These are phyloP conservation scores for Crotalus viridis DNA, from an alignment of 2,113 vertebrate genomes.

Conservation along the genomic window DNA sequence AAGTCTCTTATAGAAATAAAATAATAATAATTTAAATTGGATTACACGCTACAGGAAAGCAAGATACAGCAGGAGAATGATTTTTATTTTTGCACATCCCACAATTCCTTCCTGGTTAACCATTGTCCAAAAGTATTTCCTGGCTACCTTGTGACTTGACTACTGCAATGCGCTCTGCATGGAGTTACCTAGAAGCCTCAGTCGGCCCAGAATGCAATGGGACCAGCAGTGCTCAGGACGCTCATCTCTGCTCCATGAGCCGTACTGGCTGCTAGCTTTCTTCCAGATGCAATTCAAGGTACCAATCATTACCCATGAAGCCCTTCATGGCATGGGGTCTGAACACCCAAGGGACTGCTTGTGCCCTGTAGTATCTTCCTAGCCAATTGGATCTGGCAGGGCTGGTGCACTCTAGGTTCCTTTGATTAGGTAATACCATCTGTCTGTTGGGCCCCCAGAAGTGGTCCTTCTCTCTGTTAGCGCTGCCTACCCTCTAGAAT, in stretches of 20 bases:
- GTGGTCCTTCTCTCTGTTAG: not conserved
- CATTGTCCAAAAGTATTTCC: not conserved
- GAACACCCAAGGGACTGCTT: not conserved
- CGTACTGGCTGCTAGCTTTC: not conserved
- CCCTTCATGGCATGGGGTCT: not conserved
- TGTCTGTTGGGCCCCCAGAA: not conserved
- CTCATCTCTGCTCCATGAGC: not conserved
- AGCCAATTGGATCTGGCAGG: not conserved
- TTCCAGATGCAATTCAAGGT: not conserved
- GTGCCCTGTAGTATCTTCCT: not conserved
- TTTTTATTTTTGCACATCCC: not conserved
- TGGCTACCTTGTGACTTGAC: not conserved
- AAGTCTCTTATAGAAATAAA: not conserved
- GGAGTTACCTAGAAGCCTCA: not conserved
- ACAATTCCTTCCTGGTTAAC: not conserved
- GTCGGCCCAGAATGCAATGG: not conserved
- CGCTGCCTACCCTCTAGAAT: not conserved
- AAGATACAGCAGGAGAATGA: not conserved
- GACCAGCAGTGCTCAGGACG: not conserved
- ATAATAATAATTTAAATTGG: not conserved
- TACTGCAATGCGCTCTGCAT: not conserved
- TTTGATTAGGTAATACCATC: not conserved
- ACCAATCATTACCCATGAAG: not conserved
- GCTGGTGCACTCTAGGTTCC: not conserved
- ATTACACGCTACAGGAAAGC: not conserved